phyloP scores from a whole-genome alignment of 2,113 vertebrate species.

The Anarhynchus alexandrinus region DNA sequence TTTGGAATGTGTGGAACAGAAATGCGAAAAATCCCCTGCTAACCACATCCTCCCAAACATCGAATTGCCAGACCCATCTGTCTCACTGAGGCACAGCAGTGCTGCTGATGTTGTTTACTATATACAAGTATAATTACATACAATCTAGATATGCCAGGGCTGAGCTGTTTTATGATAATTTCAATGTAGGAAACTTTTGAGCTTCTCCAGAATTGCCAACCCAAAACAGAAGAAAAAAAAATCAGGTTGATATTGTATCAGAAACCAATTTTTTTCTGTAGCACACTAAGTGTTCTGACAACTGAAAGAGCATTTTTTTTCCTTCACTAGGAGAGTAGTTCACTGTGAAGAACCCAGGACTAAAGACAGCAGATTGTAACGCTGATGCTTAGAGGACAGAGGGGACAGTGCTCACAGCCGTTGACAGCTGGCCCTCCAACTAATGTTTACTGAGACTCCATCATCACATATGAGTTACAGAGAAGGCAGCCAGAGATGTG shows the following conservation, averaged over 20 bases:
- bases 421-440: neutral
- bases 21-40: neutral
- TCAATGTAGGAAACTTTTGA: neutral
- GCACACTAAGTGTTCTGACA: neutral
- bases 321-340: neutral
- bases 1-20: neutral
- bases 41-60: constrained; percentile 22
- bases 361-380: neutral
- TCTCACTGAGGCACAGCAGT: neutral
- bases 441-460: neutral
- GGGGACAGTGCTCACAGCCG: neutral
- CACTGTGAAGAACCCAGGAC: neutral
- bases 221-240: neutral
- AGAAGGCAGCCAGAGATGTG: neutral
- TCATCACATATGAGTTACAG: neutral
- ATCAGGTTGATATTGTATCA: neutral
- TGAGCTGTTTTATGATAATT: neutral
- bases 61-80: neutral
- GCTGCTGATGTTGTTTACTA: neutral
- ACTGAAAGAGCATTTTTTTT: neutral
- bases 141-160: neutral
- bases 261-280: neutral
- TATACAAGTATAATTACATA: neutral
- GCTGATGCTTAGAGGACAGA: neutral
- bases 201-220: neutral